These are phyloP conservation scores for Epistrophe eligans DNA, from an alignment of 2,888 invertebrate genomes.

Conservation along the genomic window DNA sequence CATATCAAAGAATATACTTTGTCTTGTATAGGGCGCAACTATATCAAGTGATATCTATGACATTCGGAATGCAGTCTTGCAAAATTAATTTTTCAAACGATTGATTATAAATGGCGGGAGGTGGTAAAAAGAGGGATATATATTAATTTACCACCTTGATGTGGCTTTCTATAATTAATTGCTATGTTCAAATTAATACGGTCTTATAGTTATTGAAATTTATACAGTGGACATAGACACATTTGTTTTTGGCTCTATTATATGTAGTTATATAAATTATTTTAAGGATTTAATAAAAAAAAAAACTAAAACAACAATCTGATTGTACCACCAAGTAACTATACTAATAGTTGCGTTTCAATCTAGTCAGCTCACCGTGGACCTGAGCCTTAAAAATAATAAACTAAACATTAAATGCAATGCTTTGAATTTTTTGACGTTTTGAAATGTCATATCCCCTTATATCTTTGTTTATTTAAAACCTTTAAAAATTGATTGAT, in stretches of 20 bases:
- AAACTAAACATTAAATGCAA: too few species aligned
- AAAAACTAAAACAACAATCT: too few species aligned
- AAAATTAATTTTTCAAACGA: neutral
- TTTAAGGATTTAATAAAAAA: too few species aligned
- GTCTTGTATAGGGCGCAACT: neutral
- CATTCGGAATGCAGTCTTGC: constrained; percentile 15
- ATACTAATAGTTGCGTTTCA: too few species aligned
- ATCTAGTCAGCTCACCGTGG: too few species aligned
- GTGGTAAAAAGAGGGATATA: neutral
- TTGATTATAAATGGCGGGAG: too few species aligned
- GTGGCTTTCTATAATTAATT: constrained; percentile 42
- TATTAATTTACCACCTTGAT: neutral
- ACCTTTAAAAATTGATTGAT: too few species aligned
- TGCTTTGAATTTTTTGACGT: too few species aligned
- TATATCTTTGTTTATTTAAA: too few species aligned
- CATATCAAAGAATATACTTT: neutral
- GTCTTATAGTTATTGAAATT: neutral
- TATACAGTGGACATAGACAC: neutral
- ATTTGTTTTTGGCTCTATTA: neutral
- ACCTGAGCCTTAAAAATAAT: too few species aligned
- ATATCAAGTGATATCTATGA: neutral
- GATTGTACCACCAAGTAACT: too few species aligned
- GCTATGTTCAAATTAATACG: neutral
- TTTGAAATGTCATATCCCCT: too few species aligned
- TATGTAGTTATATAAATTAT: neutral